Base-by-base conservation (phyloP, 2,113 vertebrate species). In the Eurypyga helias region DNA sequence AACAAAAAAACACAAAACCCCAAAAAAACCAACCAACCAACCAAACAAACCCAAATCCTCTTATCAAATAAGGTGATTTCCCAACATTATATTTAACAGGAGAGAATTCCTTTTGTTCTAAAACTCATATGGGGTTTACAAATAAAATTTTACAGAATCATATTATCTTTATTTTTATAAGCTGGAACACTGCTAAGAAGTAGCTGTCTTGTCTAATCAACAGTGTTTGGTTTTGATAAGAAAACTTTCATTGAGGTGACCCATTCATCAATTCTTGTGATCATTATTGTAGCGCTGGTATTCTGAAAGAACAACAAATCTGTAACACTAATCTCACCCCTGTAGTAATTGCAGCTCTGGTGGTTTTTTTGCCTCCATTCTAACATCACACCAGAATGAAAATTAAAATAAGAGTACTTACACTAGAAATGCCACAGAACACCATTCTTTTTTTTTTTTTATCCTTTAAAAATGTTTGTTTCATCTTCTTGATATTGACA, bases 171-270 rank as follows among this genome's bases (percentile, higher is more conserved):
- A 72, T 89, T 92, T 92, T 87, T 90, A 21, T 86, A 84, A 91
- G 58, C 54, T 90, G 13, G 13, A 94, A 21, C 4, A 1, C 34
- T 58, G 24, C 61, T 93, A 38, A 93, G 69, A 85, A 75, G 71
- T 80, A 93, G 18, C 70, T 87, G 69, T 95, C 96, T 73, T 94
- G 51, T 94, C 79, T 91, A 83, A 91, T 96, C 91, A 96, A 60
- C 78, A n/a, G 23, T 92, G 78, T 88, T 97, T 95, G 78, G 0
- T 94, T 93, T 91, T 86, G 75, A 91, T 80, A 88, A 93, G 78
- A 64, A 96, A 80, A 76, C 83, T 95, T 96, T 70, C 83, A 62
- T 54, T 95, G 91, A 90, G 81, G 75, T 95, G 62, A 97, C 41
- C 80, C 57, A n/a, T 91, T 95, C 90, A 62, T 95, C 84, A 93